These are phyloP conservation scores for Wasmannia auropunctata DNA, from an alignment of 1,140 invertebrate species.

Conservation along the genomic window DNA sequence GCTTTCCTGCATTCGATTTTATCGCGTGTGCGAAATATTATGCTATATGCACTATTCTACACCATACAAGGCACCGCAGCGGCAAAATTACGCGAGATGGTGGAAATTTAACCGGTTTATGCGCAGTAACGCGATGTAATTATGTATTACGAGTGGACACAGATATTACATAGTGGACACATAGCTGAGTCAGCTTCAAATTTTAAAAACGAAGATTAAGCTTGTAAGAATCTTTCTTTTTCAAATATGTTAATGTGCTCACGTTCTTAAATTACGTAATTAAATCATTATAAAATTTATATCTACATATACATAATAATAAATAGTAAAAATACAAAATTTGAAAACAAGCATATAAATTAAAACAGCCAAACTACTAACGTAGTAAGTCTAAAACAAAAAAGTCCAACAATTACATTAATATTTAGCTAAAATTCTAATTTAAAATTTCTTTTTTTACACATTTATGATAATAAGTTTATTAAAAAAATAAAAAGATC, in stretches of 20 bases:
- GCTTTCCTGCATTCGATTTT: slow-evolving; percentile 15
- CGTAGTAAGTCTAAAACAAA: too few species aligned
- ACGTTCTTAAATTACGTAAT: background rate
- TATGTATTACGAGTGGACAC: background rate
- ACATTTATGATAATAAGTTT: background rate
- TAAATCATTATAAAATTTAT: too few species aligned
- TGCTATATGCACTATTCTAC: slow-evolving; percentile 75
- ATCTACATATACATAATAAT: background rate
- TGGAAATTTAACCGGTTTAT: background rate
- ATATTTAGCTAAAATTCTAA: background rate
- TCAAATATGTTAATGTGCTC: background rate
- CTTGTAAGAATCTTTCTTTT: background rate
- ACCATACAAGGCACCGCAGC: slow-evolving; percentile 70
- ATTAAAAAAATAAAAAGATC: background rate
- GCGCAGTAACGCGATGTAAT: background rate
- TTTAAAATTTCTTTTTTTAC: background rate
- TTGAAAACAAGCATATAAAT: background rate
- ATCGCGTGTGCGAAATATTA: slow-evolving; percentile 24
- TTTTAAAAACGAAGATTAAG: background rate
- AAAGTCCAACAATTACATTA: background rate
- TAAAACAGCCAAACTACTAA: background rate
- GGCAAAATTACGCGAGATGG: background rate
- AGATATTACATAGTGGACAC: background rate
- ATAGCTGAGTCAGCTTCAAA: background rate
- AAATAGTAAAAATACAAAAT: background rate